These are phyloP conservation scores for Cataglyphis albicans DNA, from an alignment of 2,888 invertebrate species.

Conservation along the genomic window DNA sequence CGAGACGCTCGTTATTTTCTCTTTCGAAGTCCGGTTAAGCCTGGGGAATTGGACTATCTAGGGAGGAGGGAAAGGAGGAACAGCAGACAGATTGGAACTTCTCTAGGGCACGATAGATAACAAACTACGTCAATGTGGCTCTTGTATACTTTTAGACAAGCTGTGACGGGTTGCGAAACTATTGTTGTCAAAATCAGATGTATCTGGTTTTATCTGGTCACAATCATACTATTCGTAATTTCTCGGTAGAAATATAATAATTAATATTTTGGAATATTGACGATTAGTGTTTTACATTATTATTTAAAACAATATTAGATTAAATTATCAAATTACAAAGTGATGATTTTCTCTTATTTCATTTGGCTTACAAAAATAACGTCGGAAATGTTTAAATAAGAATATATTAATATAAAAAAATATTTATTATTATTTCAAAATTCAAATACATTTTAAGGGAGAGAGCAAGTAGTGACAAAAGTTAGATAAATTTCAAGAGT, in stretches of 20 bases:
- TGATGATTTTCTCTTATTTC: not conserved
- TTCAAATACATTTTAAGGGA: not conserved
- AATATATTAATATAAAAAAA: not conserved
- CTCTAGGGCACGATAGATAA: constrained; percentile 31
- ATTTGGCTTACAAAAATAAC: not conserved
- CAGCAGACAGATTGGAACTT: constrained; percentile 57
- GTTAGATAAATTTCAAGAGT: constrained; percentile 1
- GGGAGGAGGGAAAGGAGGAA: constrained; percentile 4
- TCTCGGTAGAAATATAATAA: not conserved
- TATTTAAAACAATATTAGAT: not conserved
- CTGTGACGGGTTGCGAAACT: constrained; percentile 26
- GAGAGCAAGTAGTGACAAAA: not conserved
- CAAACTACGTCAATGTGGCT: constrained; percentile 28
- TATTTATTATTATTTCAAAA: not conserved
- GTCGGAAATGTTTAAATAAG: not conserved
- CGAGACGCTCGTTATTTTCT: constrained; percentile 64
- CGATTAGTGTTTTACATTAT: not conserved
- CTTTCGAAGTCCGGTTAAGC: constrained; percentile 50
- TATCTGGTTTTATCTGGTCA: not conserved
- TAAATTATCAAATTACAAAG: not conserved
- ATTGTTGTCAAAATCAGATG: constrained; percentile 27
- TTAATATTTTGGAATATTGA: not conserved
- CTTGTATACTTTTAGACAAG: constrained; percentile 29
- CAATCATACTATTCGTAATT: not conserved
- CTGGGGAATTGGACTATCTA: constrained; percentile 61